Base-by-base conservation (phyloP, 2,888 invertebrate species). In the Carcina quercana region DNA sequence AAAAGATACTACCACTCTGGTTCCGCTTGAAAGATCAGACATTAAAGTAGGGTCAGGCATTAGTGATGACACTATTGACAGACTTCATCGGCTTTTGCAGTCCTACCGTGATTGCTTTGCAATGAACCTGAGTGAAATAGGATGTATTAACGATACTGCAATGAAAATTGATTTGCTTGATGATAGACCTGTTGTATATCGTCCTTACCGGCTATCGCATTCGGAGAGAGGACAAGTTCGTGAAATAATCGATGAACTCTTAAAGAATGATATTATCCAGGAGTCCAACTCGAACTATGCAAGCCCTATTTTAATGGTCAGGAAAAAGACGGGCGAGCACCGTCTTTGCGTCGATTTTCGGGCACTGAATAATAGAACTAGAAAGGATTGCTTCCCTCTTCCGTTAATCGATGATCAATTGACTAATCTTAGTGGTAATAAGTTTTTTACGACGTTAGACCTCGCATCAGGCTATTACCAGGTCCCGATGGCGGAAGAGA, bases 391-490 rank as follows among this genome's bases (percentile, higher is more conserved):
- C 8, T 50, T 35, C 8, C 47, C 44, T 4, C 28, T 43, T 5
- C 43, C 41, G 2, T 13, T 35, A 2, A 45, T 50, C 6, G 49
- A 50, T 0, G 49, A 48, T 21, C 46, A 48, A 27, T 15, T 66
- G 3, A 49, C 59, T 15, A 37, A 43, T 15, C 35, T 61, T 2
- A 44, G 47, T 27, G 49, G 50, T 4, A 50, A 53, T 4, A 45
- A 30, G 5, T 50, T 37, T 22, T 62, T 60, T 25, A 58, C 42
- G 3, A 48, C 53, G 5, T 35, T 61, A 3, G 57, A 58, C 28
- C 28, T 66, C 2, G 45, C 49, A 3, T 58, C 56, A 14, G 59
- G 59, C 0, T 63, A 61, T 37, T 64, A 64, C 22, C 64, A 68
- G 32, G 50, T 68, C 0, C 43, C 45, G 3, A 34, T 68, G 12